These are phyloP conservation scores for Myotis findleyi DNA, from an alignment of 2,797 vertebrate species.

Conservation along the genomic window DNA sequence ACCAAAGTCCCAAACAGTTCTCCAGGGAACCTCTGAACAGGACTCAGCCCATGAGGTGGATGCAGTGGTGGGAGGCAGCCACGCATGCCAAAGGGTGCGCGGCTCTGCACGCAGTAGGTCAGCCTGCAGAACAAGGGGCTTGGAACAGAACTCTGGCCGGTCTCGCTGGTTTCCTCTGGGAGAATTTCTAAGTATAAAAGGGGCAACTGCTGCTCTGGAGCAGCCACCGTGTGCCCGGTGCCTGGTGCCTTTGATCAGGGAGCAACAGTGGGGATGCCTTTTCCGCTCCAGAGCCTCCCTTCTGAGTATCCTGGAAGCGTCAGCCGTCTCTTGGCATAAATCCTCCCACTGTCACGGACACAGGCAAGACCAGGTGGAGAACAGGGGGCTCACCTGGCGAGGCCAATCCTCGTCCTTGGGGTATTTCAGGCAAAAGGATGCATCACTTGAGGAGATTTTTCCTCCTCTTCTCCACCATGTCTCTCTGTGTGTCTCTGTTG, in stretches of 20 bases:
- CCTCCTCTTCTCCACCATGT: neutral
- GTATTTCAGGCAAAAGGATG: neutral
- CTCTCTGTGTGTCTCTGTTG: neutral
- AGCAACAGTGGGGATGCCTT: neutral
- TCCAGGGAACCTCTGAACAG: constrained; percentile 84
- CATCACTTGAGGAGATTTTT: neutral
- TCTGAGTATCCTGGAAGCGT: neutral
- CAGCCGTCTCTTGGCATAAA: neutral
- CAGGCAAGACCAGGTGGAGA: rapidly evolving
- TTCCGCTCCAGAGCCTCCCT: too few relatives aligned
- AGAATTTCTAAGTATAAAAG: neutral
- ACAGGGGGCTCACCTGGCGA: neutral
- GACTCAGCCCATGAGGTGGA: rapidly evolving
- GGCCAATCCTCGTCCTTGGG: neutral
- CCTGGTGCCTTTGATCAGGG: neutral
- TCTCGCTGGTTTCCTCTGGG: neutral
- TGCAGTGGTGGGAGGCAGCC: rapidly evolving
- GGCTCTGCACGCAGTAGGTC: rapidly evolving
- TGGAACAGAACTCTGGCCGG: rapidly evolving
- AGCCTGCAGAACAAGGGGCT: neutral
- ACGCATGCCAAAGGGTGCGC: rapidly evolving
- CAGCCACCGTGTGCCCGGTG: rapidly evolving
- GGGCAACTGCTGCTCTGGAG: too few relatives aligned
- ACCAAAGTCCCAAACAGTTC: constrained; percentile 88
- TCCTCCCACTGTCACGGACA: neutral